Evolutionary conservation across 2,113 vertebrate genomes (phyloP), one percentile per base, ranked within the genome.

Genomic region (Archocentrus centrarchus): DNA sequence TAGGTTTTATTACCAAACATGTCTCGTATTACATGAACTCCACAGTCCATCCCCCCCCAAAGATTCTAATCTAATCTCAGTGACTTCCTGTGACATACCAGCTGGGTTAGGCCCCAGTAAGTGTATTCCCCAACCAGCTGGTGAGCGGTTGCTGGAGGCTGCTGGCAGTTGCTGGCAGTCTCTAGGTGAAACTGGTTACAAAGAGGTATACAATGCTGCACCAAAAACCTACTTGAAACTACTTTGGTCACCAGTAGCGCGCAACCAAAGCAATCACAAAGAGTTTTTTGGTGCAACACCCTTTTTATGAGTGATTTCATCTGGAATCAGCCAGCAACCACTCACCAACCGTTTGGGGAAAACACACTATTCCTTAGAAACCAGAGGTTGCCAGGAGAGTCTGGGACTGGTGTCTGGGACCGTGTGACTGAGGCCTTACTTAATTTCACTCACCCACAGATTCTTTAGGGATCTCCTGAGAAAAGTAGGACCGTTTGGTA

Each of bases 401-500:
- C 41, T 4, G 3, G 11, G 41, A 44, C 41, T 11, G 11, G 13
- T 47, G 13, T 47, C 44, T 47, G 4, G 44, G 13, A 4, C 41
- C 13, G 1, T 44, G 41, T 14, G 41, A 47, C 44, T 14, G 11
- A 47, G 41, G 41, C 35, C 5, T 22, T 3, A 32, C 18, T 30
- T 24, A 11, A 47, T 41, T 27, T 30, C 47, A 93, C 98, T 98
- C 94, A 99, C 98, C 97, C 91, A 95, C 92, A 17, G 96, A 94
- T 85, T 97, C 97, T 93, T 93, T 96, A 87, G 93, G 96, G 93
- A 96, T 95, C 70, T 97, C 97, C 92, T 96, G 96, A 91, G 95
- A 96, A 86, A 98, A 96, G 95, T 98, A 95, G 91, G 97, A 97
- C 61, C 96, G 96, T 92, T 96, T 97, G 91, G 98, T 98, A 94